Evolutionary conservation across 2,113 vertebrate species (phyloP).

Genomic region (Hippocampus zosterae): DNA sequence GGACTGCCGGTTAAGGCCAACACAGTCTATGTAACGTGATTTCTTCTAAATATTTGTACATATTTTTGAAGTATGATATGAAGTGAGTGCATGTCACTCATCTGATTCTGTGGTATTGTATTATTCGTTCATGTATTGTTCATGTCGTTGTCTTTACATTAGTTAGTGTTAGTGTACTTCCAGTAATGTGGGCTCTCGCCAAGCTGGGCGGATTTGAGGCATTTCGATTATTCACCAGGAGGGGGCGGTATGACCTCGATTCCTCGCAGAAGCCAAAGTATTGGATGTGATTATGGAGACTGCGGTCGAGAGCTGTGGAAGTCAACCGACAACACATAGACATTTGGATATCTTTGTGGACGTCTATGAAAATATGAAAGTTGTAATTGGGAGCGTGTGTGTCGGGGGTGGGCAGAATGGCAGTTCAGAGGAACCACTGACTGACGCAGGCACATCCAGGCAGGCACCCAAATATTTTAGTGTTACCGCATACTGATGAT

Average conservation of each 20-base stretch:
- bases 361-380: not conserved
- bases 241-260: slow-evolving; percentile 32
- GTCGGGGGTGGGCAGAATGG: not conserved
- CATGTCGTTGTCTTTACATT: no score
- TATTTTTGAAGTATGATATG: no score
- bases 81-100: no score
- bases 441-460: not conserved
- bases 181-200: no score
- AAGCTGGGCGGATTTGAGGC: not conserved
- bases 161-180: no score
- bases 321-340: no score
- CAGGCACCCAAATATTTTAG: not conserved
- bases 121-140: no score
- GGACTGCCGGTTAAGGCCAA: no score
- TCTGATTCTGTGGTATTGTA: no score
- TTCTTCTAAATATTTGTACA: no score
- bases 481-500: not conserved
- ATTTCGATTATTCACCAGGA: slow-evolving; percentile 13
- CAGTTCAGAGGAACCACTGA: not conserved
- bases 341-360: not conserved
- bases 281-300: not conserved
- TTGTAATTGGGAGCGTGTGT: not conserved
- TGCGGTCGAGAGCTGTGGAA: not conserved
- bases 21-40: no score
- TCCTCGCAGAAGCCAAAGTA: not conserved